Conservation (phyloP, 2,113 vertebrate genomes). For the Dasyurus viverrinus region DNA sequence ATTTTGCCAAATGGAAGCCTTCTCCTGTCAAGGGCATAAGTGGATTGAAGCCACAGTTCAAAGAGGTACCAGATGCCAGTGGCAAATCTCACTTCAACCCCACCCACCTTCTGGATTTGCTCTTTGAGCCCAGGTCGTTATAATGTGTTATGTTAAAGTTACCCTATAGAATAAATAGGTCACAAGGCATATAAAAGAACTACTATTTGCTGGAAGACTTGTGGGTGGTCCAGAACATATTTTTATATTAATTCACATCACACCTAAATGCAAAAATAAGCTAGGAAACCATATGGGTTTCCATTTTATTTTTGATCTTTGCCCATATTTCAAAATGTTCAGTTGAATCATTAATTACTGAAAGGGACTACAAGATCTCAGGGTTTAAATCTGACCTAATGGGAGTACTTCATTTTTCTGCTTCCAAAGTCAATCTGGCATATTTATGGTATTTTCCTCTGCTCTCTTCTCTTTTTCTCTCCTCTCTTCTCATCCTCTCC, state of each 20-base stretch:
- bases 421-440: conserved; percentile 44
- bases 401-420: conserved; percentile 46
- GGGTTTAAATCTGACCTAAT: conserved; percentile 18
- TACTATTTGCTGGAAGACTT: conserved; percentile 60
- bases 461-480: too few relatives aligned
- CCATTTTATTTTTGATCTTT: conserved; percentile 61
- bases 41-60: background rate
- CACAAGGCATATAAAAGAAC: conserved; percentile 52
- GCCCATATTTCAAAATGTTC: conserved; percentile 40
- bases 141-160: conserved; percentile 55
- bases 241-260: conserved; percentile 70
- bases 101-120: conserved; percentile 56
- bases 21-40: background rate
- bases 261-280: conserved; percentile 62
- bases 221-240: conserved; percentile 56
- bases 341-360: conserved; percentile 35
- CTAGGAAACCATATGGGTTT: conserved; percentile 47
- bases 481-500: too few relatives aligned
- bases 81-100: conserved; percentile 46
- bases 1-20: background rate
- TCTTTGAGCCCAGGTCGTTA: conserved; percentile 57
- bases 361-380: conserved; percentile 14
- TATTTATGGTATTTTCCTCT: conserved; percentile 12
- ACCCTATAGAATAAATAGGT: conserved; percentile 47
- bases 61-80: background rate